A percentile compares a stretch with the other conserved stretches of the same genome.
These are phyloP conservation scores for Metalampra italica DNA, from an alignment of 2,888 invertebrate species.

Conservation along the genomic window DNA sequence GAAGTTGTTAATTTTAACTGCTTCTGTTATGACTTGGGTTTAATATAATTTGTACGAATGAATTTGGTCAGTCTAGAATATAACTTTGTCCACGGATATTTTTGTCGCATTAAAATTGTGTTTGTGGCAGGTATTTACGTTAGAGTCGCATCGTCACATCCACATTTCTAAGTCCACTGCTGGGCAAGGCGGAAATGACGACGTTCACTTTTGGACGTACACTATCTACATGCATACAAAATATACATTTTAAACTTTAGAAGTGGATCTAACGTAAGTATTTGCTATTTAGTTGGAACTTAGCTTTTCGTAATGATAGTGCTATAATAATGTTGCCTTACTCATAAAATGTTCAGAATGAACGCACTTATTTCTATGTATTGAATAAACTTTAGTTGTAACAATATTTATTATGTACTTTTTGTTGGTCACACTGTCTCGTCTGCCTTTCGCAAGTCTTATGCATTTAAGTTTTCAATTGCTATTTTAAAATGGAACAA, in stretches of 20 bases:
- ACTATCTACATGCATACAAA: no score
- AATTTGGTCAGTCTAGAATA: no score
- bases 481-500: slow-evolving; percentile 51
- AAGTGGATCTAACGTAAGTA: background rate
- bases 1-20: no score
- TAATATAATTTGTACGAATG: no score
- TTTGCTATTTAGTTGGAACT: background rate
- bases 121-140: background rate
- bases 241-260: no score
- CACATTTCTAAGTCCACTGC: no score
- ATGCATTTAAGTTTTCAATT: slow-evolving; percentile 31
- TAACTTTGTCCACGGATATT: slow-evolving; percentile 18
- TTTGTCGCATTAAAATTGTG: slow-evolving; percentile 4
- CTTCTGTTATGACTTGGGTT: no score
- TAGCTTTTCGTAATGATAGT: slow-evolving; percentile 40
- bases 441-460: slow-evolving; percentile 16
- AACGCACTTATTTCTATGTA: slow-evolving; percentile 19
- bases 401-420: slow-evolving; percentile 23
- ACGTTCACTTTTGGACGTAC: no score
- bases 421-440: slow-evolving; percentile 30
- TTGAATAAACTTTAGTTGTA: slow-evolving; percentile 17
- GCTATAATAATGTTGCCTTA: slow-evolving; percentile 42
- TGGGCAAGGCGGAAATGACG: no score
- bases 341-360: slow-evolving; percentile 24
- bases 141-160: background rate